Evolutionary conservation across 2,888 invertebrate species (phyloP).

Genomic region (Drosophila neonasuta): DNA sequence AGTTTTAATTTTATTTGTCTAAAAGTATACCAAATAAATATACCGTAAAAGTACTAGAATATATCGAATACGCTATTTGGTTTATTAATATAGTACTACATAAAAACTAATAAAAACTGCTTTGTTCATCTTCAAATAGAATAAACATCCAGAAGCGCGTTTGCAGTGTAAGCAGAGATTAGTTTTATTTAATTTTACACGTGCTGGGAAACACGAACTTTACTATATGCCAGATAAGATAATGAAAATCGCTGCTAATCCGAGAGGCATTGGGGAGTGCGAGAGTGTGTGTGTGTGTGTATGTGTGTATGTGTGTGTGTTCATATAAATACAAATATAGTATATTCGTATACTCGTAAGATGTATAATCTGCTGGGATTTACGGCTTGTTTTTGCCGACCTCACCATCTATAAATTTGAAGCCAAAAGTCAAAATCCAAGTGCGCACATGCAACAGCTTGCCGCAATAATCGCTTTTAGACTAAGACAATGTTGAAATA

Average conservation of each 20-base stretch:
- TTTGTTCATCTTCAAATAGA: too few relatives aligned
- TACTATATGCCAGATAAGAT: slow-evolving; percentile 45
- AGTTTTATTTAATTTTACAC: slow-evolving; percentile 28
- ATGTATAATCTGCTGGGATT: slow-evolving; percentile 31
- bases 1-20: too few relatives aligned
- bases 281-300: background rate
- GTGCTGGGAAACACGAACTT: slow-evolving; percentile 34
- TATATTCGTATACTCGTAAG: slow-evolving; percentile 4
- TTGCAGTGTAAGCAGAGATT: slow-evolving; percentile 30
- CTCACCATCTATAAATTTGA: slow-evolving; percentile 12
- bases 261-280: slow-evolving; percentile 16
- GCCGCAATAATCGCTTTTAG: slow-evolving; percentile 3
- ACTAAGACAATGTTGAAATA: slow-evolving; percentile 6
- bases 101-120: too few relatives aligned
- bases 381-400: slow-evolving; percentile 31
- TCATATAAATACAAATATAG: slow-evolving; percentile 4
- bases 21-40: too few relatives aligned
- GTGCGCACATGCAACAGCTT: slow-evolving; percentile 10
- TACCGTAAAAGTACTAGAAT: too few relatives aligned
- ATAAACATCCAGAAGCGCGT: background rate
- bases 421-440: slow-evolving; percentile 16
- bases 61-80: too few relatives aligned
- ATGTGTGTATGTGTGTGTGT: background rate
- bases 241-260: slow-evolving; percentile 36
- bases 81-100: too few relatives aligned